Conservation (phyloP, 2,113 vertebrate species). For the Colaptes auratus region DNA sequence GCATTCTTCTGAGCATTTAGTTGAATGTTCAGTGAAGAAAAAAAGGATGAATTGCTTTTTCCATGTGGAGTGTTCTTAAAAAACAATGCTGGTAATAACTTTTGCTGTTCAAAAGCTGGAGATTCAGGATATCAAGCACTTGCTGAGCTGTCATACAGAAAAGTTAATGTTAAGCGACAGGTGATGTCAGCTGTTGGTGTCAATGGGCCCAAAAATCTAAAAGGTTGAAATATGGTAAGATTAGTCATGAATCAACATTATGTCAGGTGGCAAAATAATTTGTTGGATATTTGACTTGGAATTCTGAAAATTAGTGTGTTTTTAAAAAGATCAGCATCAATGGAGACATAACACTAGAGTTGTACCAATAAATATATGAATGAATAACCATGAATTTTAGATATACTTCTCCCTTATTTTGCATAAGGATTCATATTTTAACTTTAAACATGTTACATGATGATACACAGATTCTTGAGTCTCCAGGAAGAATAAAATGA, state of each 20-base stretch:
- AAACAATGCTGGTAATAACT: background rate
- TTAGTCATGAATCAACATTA: background rate
- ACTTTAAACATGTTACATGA: background rate
- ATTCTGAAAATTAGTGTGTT: background rate
- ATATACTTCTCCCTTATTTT: background rate
- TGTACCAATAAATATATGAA: background rate
- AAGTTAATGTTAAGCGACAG: background rate
- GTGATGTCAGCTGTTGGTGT: background rate
- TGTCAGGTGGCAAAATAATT: background rate
- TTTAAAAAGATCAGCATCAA: background rate
- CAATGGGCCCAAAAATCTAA: background rate
- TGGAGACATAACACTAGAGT: background rate
- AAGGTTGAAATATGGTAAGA: background rate
- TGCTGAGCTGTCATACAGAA: background rate
- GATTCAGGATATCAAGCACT: background rate
- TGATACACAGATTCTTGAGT: background rate
- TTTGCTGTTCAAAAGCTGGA: background rate
- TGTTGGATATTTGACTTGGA: background rate
- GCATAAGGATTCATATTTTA: background rate
- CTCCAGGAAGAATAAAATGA: background rate
- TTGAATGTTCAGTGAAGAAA: background rate
- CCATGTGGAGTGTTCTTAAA: background rate
- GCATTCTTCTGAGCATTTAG: background rate
- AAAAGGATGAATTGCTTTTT: background rate
- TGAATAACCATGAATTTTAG: background rate